Conservation (phyloP, 2,113 vertebrate species). For the Cromileptes altivelis region DNA sequence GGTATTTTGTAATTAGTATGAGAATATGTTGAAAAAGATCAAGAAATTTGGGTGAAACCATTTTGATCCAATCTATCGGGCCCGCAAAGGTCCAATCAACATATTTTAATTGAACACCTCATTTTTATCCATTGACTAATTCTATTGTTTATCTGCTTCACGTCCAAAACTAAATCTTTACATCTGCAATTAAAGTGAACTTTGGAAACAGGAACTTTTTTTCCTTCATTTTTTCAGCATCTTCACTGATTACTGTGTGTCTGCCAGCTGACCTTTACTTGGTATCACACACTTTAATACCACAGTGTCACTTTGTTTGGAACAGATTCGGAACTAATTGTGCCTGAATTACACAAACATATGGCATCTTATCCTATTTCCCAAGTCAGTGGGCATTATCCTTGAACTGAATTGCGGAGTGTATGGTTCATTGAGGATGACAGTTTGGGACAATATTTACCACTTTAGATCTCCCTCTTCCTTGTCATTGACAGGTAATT, state of each 20-base stretch:
- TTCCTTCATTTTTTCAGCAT: slow-evolving; percentile 4
- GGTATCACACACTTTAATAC: slow-evolving; percentile 32
- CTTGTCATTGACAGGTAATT: slow-evolving; percentile 76
- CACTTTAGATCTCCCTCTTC: slow-evolving; percentile 54
- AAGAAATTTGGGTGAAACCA: too few relatives aligned
- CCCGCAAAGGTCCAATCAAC: background rate
- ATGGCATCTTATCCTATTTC: slow-evolving; percentile 62
- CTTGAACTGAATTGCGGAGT: slow-evolving; percentile 57
- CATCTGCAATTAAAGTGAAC: background rate
- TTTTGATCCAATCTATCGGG: too few relatives aligned
- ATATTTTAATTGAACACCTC: background rate
- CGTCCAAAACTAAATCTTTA: background rate
- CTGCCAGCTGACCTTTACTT: slow-evolving; percentile 42
- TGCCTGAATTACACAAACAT: slow-evolving; percentile 62
- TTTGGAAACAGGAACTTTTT: background rate
- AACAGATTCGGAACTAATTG: slow-evolving; percentile 60
- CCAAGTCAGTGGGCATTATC: slow-evolving; percentile 61
- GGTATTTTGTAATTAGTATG: too few relatives aligned
- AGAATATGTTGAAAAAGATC: too few relatives aligned
- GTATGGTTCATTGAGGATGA: slow-evolving; percentile 55
- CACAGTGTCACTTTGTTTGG: slow-evolving; percentile 47
- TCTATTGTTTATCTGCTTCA: background rate
- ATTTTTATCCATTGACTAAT: background rate
- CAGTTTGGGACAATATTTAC: slow-evolving; percentile 75
- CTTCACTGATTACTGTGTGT: background rate